Evolutionary conservation across 1,140 invertebrate species (phyloP).

Genomic region (Drosophila parabipectinata): DNA sequence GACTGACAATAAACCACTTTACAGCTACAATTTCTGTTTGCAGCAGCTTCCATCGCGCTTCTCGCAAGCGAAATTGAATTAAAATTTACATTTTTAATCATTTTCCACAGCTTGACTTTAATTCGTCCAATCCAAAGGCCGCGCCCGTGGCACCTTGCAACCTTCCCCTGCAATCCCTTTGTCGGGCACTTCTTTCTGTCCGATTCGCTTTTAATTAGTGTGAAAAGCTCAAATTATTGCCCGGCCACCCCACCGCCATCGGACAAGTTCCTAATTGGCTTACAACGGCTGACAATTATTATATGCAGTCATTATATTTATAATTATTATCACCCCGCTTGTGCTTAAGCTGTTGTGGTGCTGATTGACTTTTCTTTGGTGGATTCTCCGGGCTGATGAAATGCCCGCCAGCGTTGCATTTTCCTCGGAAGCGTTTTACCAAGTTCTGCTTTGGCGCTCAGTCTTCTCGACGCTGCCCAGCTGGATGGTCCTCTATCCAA

Average conservation of each 20-base stretch:
- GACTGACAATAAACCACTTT: conserved; percentile 78
- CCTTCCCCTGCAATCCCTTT: conserved; percentile 47
- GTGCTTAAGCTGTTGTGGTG: conserved; percentile 11
- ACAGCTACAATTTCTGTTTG: conserved; percentile 63
- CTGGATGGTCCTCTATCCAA: conserved; percentile 1
- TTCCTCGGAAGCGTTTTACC: neutral
- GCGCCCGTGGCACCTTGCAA: neutral
- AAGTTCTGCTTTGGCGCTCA: conserved; percentile 16
- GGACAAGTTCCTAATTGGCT: conserved; percentile 63
- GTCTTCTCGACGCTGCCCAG: conserved; percentile 19
- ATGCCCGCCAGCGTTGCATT: conserved; percentile 17
- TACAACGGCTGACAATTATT: conserved; percentile 72
- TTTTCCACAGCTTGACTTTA: conserved; percentile 68
- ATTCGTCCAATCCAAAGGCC: conserved; percentile 32
- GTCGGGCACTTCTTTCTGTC: conserved; percentile 39
- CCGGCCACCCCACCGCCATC: conserved; percentile 2
- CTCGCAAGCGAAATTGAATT: conserved; percentile 67
- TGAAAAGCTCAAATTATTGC: conserved; percentile 78
- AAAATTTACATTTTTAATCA: conserved; percentile 82
- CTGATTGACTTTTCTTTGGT: conserved; percentile 18
- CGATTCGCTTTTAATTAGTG: conserved; percentile 78
- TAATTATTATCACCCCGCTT: conserved; percentile 35
- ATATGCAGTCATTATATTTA: conserved; percentile 57
- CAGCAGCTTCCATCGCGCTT: conserved; percentile 45
- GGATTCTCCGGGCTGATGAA: conserved; percentile 48